Conservation (phyloP, 2,888 invertebrate genomes). For the Campopleginae sp. region DNA sequence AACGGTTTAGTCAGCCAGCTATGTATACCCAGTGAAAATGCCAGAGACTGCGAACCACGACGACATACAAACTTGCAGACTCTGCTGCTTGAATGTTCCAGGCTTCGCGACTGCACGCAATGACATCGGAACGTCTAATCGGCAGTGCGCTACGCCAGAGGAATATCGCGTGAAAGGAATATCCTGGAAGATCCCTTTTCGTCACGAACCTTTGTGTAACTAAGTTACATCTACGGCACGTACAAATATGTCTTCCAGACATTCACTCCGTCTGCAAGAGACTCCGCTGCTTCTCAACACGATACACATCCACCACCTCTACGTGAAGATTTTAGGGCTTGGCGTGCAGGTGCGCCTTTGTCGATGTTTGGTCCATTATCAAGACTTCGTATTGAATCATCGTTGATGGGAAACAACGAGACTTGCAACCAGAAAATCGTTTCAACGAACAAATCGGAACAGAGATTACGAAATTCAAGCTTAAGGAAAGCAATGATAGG, state of each 20-base stretch:
- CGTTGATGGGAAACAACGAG: neutral
- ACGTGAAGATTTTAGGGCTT: constrained; percentile 1
- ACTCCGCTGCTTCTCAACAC: neutral
- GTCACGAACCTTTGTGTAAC: constrained; percentile 59
- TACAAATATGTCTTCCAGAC: constrained; percentile 40
- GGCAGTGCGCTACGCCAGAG: constrained; percentile 32
- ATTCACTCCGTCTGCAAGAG: constrained; percentile 24
- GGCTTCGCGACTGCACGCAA: constrained; percentile 4
- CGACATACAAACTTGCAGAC: neutral
- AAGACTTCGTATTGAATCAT: neutral
- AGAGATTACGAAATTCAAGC: neutral
- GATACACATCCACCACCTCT: neutral
- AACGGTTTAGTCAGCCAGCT: constrained; percentile 48
- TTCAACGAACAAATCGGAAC: neutral
- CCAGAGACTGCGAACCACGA: constrained; percentile 30
- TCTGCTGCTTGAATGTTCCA: constrained; percentile 20
- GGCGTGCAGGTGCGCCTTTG: neutral
- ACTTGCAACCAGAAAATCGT: neutral
- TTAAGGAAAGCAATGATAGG: constrained; percentile 20
- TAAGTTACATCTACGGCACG: constrained; percentile 40
- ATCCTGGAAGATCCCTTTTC: constrained; percentile 42
- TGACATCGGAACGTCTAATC: constrained; percentile 46
- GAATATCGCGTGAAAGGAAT: constrained; percentile 23
- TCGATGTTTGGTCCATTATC: neutral
- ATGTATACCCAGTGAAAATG: constrained; percentile 27